Conservation (phyloP, 1,140 invertebrate species). For the Andrena cerasifolii region DNA sequence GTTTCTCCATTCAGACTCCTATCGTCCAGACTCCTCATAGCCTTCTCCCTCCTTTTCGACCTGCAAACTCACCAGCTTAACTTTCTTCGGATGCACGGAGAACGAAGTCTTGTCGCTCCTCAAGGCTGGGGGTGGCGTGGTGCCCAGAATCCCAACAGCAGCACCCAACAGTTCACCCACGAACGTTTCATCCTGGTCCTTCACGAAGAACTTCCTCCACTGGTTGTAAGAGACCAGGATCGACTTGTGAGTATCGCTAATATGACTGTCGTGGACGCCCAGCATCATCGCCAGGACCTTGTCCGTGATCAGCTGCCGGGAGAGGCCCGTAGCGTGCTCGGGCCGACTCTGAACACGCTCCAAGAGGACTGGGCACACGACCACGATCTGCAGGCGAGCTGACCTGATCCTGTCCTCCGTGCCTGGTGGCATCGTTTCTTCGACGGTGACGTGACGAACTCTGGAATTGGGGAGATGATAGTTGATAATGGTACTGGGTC, state of each 20-base stretch:
- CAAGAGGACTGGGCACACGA: slow-evolving; percentile 89
- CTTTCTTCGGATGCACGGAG: slow-evolving; percentile 90
- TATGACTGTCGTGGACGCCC: slow-evolving; percentile 86
- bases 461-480: slow-evolving; percentile 76
- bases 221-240: slow-evolving; percentile 87
- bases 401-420: slow-evolving; percentile 84
- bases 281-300: slow-evolving; percentile 90
- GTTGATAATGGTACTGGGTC: not conserved
- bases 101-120: slow-evolving; percentile 86
- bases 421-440: slow-evolving; percentile 85
- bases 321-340: slow-evolving; percentile 82
- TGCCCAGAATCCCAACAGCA: slow-evolving; percentile 88
- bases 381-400: slow-evolving; percentile 89
- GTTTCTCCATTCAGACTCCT: too few relatives aligned
- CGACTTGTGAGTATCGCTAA: slow-evolving; percentile 85
- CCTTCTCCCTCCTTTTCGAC: too few relatives aligned
- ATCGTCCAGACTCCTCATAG: too few relatives aligned
- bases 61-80: slow-evolving; percentile 89
- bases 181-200: slow-evolving; percentile 91
- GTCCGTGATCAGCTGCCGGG: slow-evolving; percentile 86
- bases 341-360: slow-evolving; percentile 84
- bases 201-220: slow-evolving; percentile 89
- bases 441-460: slow-evolving; percentile 87
- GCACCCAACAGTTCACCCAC: slow-evolving; percentile 90
- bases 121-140: slow-evolving; percentile 82